Evolutionary conservation across 2,113 vertebrate genomes (phyloP).

Genomic region (Aleadryas rufinucha): DNA sequence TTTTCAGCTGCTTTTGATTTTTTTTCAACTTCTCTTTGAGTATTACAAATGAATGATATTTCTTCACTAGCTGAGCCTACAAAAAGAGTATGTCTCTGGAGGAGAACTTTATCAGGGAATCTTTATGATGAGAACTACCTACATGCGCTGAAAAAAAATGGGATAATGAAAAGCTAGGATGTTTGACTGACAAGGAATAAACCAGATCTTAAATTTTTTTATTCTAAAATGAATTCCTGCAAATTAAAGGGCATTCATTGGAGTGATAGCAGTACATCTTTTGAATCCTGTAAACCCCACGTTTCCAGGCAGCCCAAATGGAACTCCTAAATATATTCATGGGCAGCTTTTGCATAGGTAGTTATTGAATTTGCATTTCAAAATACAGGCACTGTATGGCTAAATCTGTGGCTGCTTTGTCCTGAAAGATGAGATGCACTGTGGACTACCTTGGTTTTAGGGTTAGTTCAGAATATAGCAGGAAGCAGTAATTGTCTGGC

Average conservation of each 20-base stretch:
- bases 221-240: background rate
- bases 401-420: background rate
- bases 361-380: constrained; percentile 33
- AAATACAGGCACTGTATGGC: background rate
- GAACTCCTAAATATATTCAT: background rate
- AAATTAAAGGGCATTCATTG: constrained; percentile 5
- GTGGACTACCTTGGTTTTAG: background rate
- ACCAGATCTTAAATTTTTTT: constrained; percentile 26
- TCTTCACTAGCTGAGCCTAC: constrained; percentile 30
- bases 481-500: background rate
- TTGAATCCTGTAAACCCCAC: background rate
- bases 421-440: background rate
- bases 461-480: background rate
- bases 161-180: background rate
- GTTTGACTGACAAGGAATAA: constrained; percentile 45
- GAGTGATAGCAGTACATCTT: background rate
- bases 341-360: constrained; percentile 27
- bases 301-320: background rate
- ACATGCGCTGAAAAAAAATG: background rate
- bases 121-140: constrained; percentile 22
- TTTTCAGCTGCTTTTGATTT: constrained; percentile 35
- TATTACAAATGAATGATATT: constrained; percentile 55
- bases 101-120: constrained; percentile 52
- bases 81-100: constrained; percentile 24
- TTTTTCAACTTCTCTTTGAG: background rate